Conservation (phyloP, 2,888 invertebrate genomes). For the Pristionchus japonicus region DNA sequence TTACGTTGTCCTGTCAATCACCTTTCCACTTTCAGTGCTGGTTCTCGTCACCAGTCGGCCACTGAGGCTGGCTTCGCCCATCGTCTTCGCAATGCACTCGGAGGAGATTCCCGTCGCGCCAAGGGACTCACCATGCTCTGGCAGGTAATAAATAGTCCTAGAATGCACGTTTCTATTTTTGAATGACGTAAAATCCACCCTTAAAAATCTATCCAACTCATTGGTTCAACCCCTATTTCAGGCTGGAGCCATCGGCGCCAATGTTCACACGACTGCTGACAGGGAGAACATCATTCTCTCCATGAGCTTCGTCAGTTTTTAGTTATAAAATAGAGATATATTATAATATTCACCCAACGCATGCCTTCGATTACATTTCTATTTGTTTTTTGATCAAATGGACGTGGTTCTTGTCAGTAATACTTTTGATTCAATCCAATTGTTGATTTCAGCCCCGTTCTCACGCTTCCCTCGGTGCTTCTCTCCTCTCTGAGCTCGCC, state of each 20-base stretch:
- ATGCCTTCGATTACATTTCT: too few relatives aligned
- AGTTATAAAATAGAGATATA: too few relatives aligned
- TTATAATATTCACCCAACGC: too few relatives aligned
- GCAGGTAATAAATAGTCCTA: constrained; percentile 38
- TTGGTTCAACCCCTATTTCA: not conserved
- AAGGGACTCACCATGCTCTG: constrained; percentile 47
- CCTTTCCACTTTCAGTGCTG: constrained; percentile 1
- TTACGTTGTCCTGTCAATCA: not conserved
- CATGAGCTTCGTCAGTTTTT: constrained; percentile 40
- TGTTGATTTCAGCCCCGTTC: constrained; percentile 44
- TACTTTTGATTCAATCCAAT: too few relatives aligned
- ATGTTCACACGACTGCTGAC: constrained; percentile 39
- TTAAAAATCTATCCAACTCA: not conserved
- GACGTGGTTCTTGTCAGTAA: too few relatives aligned
- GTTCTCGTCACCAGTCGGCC: constrained; percentile 37
- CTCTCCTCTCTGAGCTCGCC: constrained; percentile 43
- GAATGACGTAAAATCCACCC: too few relatives aligned
- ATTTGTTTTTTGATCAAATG: too few relatives aligned
- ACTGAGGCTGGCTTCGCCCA: constrained; percentile 41
- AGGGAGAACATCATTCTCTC: constrained; percentile 44
- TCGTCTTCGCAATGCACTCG: constrained; percentile 43
- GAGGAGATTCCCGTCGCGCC: constrained; percentile 38
- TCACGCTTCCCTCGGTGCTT: constrained; percentile 42
- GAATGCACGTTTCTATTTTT: too few relatives aligned
- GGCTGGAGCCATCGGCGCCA: constrained; percentile 42